Conservation (phyloP, 2,113 vertebrate genomes). For the Cyprinodon tularosa region DNA sequence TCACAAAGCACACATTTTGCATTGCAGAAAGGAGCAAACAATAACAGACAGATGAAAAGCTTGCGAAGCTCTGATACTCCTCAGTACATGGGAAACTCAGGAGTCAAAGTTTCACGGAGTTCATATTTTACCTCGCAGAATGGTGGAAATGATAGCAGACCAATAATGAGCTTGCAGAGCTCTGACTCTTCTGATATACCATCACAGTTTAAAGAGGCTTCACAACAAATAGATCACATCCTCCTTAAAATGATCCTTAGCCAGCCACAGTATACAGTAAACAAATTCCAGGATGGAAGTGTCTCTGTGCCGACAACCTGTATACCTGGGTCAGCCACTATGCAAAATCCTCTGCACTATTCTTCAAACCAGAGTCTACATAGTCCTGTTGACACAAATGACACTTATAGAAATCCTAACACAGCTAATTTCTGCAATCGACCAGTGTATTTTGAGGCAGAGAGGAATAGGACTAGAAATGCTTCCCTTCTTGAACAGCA, state of each 20-base stretch:
- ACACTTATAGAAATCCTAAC: background rate
- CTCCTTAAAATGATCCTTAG: rapidly evolving
- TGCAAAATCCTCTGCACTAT: background rate
- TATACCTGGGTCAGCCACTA: background rate
- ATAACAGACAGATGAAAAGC: background rate
- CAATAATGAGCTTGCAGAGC: slow-evolving; percentile 6
- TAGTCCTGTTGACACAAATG: background rate
- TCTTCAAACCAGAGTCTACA: background rate
- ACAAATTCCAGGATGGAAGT: slow-evolving; percentile 9
- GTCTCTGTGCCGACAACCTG: background rate
- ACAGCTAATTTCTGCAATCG: background rate
- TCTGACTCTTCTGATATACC: slow-evolving; percentile 8
- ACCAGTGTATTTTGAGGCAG: background rate
- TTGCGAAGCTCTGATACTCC: slow-evolving; percentile 1
- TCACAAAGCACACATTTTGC: background rate
- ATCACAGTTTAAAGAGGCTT: background rate
- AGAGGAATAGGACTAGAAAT: background rate
- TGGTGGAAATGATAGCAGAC: background rate
- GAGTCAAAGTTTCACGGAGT: background rate
- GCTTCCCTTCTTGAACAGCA: background rate
- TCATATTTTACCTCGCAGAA: background rate
- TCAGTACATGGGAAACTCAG: background rate
- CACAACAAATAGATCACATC: rapidly evolving
- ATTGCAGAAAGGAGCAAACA: background rate
- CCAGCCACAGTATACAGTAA: background rate